A percentile compares a stretch with the other conserved stretches of the same genome.
Conservation (phyloP, 2,113 vertebrate species). For the Hymenochirus boettgeri region DNA sequence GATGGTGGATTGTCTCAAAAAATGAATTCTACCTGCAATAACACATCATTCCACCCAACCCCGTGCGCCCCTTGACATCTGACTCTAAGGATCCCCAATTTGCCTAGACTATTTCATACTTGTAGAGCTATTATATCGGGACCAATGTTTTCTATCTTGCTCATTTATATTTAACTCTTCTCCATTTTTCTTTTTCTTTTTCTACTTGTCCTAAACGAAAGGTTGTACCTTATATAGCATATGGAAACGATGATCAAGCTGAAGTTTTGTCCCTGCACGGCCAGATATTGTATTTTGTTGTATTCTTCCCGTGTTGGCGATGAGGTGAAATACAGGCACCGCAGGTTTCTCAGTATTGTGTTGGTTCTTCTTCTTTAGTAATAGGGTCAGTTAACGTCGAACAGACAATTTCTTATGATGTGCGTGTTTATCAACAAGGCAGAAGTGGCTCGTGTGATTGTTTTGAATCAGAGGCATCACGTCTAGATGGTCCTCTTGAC, state of each 20-base stretch:
- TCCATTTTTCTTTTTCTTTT: neutral
- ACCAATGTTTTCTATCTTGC: conserved; percentile 14
- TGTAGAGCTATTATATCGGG: neutral
- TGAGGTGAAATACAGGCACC: neutral
- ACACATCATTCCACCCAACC: neutral
- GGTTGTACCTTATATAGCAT: neutral
- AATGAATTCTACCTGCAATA: neutral
- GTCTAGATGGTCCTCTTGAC: too few species aligned
- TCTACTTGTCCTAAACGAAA: neutral
- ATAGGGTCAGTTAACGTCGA: neutral
- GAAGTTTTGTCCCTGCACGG: conserved; percentile 1
- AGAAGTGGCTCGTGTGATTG: neutral
- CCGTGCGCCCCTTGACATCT: neutral
- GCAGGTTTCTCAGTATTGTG: neutral
- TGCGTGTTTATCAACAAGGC: neutral
- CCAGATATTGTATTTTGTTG: neutral
- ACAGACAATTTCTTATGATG: neutral
- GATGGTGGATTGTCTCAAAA: conserved; percentile 6
- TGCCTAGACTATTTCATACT: neutral
- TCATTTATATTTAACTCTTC: neutral
- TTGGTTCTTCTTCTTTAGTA: conserved; percentile 7
- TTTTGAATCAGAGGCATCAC: too few species aligned
- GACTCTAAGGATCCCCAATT: neutral
- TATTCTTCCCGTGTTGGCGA: neutral
- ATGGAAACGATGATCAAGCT: neutral